Conservation (phyloP, 2,888 invertebrate genomes). For the Callyntrura guangdongensis region DNA sequence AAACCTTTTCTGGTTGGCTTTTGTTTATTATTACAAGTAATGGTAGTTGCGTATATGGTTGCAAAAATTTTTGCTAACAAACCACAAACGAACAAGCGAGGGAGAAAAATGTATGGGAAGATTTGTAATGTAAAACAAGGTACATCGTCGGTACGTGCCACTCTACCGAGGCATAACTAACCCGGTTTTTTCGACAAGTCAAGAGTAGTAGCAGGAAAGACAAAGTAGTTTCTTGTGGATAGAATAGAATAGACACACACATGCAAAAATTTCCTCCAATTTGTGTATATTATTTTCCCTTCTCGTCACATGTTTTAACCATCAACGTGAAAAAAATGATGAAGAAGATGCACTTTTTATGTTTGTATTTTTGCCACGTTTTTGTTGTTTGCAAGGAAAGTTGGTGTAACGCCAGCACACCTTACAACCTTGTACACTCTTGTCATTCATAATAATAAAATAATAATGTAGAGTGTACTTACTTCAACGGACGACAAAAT, state of each 20-base stretch:
- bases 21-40: too few relatives aligned
- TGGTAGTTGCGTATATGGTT: background rate
- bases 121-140: background rate
- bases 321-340: slow-evolving; percentile 22
- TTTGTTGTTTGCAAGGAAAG: slow-evolving; percentile 27
- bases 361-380: background rate
- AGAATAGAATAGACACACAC: slow-evolving; percentile 23
- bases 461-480: background rate
- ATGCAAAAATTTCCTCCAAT: slow-evolving; percentile 50
- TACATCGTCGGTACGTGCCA: slow-evolving; percentile 10
- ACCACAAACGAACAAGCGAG: background rate
- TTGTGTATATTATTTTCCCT: slow-evolving; percentile 57
- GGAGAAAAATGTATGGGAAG: background rate
- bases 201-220: background rate
- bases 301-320: too few relatives aligned
- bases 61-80: slow-evolving; percentile 4
- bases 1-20: background rate
- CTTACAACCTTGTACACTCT: slow-evolving; percentile 17
- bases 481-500: too few relatives aligned
- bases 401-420: background rate
- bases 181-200: slow-evolving; percentile 61
- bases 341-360: background rate
- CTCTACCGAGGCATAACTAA: slow-evolving; percentile 25
- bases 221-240: background rate
- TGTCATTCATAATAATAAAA: too few relatives aligned